Percentiles rank a stretch among this genome's conserved stretches.
Conservation (phyloP, 2,113 vertebrate species). For the Mellivora capensis region DNA sequence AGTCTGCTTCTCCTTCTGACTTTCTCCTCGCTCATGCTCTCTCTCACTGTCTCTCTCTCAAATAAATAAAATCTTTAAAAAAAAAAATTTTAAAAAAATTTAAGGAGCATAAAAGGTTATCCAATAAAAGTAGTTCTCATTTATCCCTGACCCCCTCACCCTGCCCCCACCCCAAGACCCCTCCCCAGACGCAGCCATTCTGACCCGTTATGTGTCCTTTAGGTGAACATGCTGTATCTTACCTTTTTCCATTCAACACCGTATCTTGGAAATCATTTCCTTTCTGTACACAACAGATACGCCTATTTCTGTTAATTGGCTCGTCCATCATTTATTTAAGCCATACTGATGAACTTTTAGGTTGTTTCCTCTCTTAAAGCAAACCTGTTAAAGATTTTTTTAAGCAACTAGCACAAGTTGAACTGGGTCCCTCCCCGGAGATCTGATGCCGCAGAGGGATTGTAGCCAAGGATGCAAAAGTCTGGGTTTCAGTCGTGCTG, state of each 20-base stretch:
- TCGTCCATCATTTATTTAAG: neutral
- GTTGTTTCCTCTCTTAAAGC: neutral
- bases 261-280: neutral
- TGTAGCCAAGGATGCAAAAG: neutral
- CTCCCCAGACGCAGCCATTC: neutral
- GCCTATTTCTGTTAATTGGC: neutral
- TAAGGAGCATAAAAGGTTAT: slow-evolving; percentile 3
- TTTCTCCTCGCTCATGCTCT: too few relatives aligned
- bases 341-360: neutral
- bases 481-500: neutral
- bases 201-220: neutral
- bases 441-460: too few relatives aligned
- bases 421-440: neutral
- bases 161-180: neutral
- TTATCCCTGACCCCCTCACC: neutral
- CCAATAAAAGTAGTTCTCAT: slow-evolving; percentile 35
- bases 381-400: neutral
- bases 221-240: neutral
- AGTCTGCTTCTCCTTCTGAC: too few relatives aligned
- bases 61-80: too few relatives aligned
- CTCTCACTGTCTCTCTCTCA: too few relatives aligned
- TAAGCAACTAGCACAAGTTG: neutral
- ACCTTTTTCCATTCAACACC: neutral
- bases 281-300: neutral
- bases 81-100: too few relatives aligned